Percentiles rank a stretch among this genome's conserved stretches.
These are phyloP conservation scores for Dynastes hyllus DNA, from an alignment of 2,888 invertebrate genomes.

Conservation along the genomic window DNA sequence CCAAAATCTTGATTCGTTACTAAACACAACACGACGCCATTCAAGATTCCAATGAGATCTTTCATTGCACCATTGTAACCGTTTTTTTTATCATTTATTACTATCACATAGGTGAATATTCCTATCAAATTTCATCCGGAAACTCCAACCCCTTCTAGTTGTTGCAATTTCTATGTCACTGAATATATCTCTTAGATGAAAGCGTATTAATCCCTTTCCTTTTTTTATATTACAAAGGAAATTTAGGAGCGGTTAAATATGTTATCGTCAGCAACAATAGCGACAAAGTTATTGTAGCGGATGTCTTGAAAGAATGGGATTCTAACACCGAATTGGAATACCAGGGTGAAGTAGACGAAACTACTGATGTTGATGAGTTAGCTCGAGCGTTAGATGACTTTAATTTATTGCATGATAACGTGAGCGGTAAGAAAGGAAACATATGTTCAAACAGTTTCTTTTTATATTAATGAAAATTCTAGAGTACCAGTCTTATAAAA, in stretches of 20 bases:
- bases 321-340: neutral
- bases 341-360: neutral
- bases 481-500: constrained; percentile 50
- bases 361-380: constrained; percentile 28
- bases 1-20: too few species aligned
- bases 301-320: constrained; percentile 49
- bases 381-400: constrained; percentile 33
- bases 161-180: too few species aligned
- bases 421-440: constrained; percentile 26
- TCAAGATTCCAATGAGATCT: too few species aligned
- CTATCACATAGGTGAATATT: too few species aligned
- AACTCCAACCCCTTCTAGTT: too few species aligned
- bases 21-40: too few species aligned
- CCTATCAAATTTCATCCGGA: too few species aligned
- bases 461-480: neutral
- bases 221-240: constrained; percentile 43
- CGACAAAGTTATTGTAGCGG: constrained; percentile 51
- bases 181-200: neutral
- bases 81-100: too few species aligned
- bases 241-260: constrained; percentile 44
- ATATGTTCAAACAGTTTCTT: neutral
- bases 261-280: constrained; percentile 47
- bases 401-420: constrained; percentile 36
- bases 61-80: too few species aligned
- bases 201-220: neutral